Conservation (phyloP, 2,797 vertebrate species). For the Argentina silus region DNA sequence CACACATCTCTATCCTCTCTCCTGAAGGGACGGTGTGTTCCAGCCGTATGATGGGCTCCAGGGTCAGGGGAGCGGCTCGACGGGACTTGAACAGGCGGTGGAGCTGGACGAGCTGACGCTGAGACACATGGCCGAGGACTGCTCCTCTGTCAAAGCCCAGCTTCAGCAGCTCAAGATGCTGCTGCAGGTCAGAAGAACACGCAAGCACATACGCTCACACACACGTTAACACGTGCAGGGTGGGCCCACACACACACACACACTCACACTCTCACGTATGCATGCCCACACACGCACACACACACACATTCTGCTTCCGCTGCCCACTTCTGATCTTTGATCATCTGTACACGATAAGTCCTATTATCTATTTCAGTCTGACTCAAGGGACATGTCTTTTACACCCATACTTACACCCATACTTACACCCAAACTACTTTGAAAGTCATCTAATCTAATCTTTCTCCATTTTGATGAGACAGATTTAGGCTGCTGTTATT, state of each 20-base stretch:
- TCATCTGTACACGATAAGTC: too few relatives aligned
- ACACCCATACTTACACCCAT: background rate
- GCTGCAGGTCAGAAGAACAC: constrained; percentile 81
- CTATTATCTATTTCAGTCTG: too few relatives aligned
- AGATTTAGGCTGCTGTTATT: background rate
- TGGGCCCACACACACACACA: constrained; percentile 10
- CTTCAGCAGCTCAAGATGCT: constrained; percentile 86
- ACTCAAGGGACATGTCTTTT: too few relatives aligned
- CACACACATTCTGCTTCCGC: background rate
- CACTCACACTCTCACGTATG: too few relatives aligned
- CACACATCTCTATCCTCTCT: background rate
- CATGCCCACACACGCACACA: constrained; percentile 11
- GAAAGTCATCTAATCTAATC: background rate
- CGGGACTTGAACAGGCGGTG: constrained; percentile 66
- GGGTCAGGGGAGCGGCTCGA: constrained; percentile 26
- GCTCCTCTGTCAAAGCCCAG: constrained; percentile 87
- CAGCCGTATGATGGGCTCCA: constrained; percentile 37
- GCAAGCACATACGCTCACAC: background rate
- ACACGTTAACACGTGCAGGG: too few relatives aligned
- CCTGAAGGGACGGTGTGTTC: constrained; percentile 5
- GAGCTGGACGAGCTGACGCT: constrained; percentile 88
- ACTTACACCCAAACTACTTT: background rate
- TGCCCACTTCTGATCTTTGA: too few relatives aligned
- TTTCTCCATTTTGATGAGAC: background rate
- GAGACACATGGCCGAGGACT: constrained; percentile 89